Conservation (phyloP, 2,888 invertebrate species). For the Melinaea marsaeus region DNA sequence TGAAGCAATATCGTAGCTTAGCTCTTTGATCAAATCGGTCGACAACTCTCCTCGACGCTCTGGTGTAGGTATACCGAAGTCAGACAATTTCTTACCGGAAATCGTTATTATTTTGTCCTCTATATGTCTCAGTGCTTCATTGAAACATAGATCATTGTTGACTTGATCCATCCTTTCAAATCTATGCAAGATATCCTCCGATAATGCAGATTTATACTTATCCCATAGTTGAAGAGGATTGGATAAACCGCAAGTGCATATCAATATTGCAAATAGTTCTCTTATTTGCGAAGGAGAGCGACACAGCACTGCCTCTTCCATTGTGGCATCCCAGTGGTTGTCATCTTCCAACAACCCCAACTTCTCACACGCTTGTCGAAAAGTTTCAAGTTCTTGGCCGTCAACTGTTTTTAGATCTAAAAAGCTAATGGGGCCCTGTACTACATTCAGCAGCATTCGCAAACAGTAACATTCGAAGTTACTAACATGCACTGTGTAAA, state of each 20-base stretch:
- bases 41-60: conserved; percentile 29
- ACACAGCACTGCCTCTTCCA: conserved; percentile 36
- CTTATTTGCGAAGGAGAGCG: conserved; percentile 23
- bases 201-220: conserved; percentile 21
- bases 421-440: conserved; percentile 9
- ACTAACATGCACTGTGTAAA: conserved; percentile 35
- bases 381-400: conserved; percentile 37
- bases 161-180: conserved; percentile 26
- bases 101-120: conserved; percentile 35
- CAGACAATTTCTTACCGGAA: conserved; percentile 34
- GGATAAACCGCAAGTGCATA: conserved; percentile 33
- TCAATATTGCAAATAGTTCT: conserved; percentile 33
- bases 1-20: conserved; percentile 20
- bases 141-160: conserved; percentile 30
- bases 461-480: conserved; percentile 33
- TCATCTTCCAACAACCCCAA: conserved; percentile 41
- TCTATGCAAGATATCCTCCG: conserved; percentile 5
- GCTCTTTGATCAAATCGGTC: conserved; percentile 35
- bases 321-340: conserved; percentile 28
- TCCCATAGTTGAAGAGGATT: conserved; percentile 34
- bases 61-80: conserved; percentile 36
- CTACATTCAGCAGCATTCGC: conserved; percentile 27
- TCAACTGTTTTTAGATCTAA: conserved; percentile 40
- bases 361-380: conserved; percentile 39
- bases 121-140: conserved; percentile 32